Percentiles rank a stretch among this genome's conserved stretches.
Evolutionary conservation across 2,113 vertebrate species (phyloP).

Genomic region (Nycticebus coucang): DNA sequence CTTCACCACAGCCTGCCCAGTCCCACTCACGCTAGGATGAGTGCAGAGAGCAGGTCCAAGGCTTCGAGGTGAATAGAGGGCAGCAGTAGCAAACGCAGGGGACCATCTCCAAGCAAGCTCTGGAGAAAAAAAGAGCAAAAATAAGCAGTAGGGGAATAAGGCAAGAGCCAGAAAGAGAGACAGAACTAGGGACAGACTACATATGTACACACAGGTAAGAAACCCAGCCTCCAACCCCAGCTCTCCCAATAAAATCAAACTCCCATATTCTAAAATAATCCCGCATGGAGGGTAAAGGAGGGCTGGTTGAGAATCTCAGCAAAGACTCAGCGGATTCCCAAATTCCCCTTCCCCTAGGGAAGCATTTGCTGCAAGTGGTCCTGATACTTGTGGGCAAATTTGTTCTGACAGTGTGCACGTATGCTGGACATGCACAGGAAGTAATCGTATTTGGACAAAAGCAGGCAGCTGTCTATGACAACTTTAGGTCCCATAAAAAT

Average conservation of each 20-base stretch:
- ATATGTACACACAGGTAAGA: neutral
- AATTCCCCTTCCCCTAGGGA: neutral
- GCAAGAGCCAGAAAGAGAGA: neutral
- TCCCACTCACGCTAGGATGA: conserved; percentile 90
- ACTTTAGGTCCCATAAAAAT: neutral
- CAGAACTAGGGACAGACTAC: neutral
- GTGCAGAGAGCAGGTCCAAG: conserved; percentile 88
- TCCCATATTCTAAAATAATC: neutral
- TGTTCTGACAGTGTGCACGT: accelerated
- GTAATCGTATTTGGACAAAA: neutral
- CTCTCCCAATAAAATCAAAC: neutral
- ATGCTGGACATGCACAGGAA: accelerated
- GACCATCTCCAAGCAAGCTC: conserved; percentile 91
- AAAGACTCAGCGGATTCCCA: neutral
- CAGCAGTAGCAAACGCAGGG: conserved; percentile 88
- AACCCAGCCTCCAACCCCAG: neutral
- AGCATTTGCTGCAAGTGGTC: neutral
- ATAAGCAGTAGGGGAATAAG: neutral
- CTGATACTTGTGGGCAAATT: neutral
- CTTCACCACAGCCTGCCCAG: neutral
- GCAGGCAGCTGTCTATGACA: neutral
- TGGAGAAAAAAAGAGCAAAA: conserved; percentile 60
- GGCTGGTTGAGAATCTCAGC: neutral
- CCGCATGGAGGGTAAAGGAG: neutral
- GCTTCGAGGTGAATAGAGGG: conserved; percentile 88